These are phyloP conservation scores for Onychostoma macrolepis DNA, from an alignment of 2,113 vertebrate species.

Conservation along the genomic window DNA sequence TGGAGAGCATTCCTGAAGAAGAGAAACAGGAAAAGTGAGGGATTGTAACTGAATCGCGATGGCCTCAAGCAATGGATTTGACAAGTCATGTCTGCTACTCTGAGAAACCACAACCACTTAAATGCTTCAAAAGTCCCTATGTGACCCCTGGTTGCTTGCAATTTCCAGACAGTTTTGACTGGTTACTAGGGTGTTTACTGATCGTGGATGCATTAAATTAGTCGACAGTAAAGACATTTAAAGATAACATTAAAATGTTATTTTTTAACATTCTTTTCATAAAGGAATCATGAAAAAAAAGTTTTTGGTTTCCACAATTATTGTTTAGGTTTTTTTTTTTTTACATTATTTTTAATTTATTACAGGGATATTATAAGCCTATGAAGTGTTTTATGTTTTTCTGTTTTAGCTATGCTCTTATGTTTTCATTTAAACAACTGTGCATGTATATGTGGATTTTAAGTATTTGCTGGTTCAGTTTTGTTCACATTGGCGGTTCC, in stretches of 20 bases:
- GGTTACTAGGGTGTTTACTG: background rate
- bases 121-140: background rate
- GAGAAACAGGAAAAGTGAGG: conserved; percentile 45
- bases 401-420: background rate
- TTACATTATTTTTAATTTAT: no score
- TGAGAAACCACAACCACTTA: background rate
- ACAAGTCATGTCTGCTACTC: conserved; percentile 17
- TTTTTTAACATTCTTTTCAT: no score
- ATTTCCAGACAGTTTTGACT: background rate
- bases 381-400: background rate
- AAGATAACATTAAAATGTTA: no score
- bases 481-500: background rate
- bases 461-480: background rate
- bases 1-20: conserved; percentile 89
- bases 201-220: background rate
- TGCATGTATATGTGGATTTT: background rate
- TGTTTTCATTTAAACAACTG: background rate
- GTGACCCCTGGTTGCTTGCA: background rate
- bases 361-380: background rate
- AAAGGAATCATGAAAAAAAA: no score
- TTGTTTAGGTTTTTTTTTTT: background rate
- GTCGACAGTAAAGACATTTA: background rate
- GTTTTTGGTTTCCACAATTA: no score
- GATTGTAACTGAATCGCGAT: background rate
- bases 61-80: background rate